Evolutionary conservation across 2,888 invertebrate species (phyloP), one percentile per base, ranked within the genome.

Genomic region (Syritta pipiens): DNA sequence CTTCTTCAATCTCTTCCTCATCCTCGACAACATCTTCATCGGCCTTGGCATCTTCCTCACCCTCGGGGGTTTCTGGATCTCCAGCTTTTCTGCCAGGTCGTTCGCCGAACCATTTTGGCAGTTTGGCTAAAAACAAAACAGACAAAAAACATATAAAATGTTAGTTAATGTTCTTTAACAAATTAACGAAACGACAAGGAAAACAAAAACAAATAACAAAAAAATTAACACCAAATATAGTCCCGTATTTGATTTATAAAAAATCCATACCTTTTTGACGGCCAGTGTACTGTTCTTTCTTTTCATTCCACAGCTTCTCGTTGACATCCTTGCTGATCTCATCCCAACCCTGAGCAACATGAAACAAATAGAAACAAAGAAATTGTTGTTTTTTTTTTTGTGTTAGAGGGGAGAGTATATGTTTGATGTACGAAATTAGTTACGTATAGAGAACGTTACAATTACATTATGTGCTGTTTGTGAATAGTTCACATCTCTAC

Each of bases 81-180:
- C 94, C 96, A 89, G 93, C 89, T 92, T 96, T 97, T 90, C 96
- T 96, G 92, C 96, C 96, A 84, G 96, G 96, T 90, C 96, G 92
- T 91, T 97, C 97, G 86, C 97, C 96, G 92, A 96, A 96, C 97
- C 97, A 97, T 90, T 96, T 97, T 85, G 96, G 96, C 90, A 97
- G 91, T 92, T 94, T 94, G 91, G 96, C 97, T 96, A 89, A 2
- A 77, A 17, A 26, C 17, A 6, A 37, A 30, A 26, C 4, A 42
- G 48, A 48, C 19, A 17, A 65, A 49, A 48, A 59, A 46, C 1
- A 28, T 12, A 20, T 17, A 14, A 14, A 19, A n/a, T n/a, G 0
- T 24, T 30, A 2, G 44, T 57, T 59, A 60, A 28, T 24, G 24
- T 14, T 19, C 26, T 28, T 12, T 3, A 7, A 17, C 14, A 17